These are phyloP conservation scores for Drosophila ezoana DNA, from an alignment of 2,888 invertebrate genomes.

Conservation along the genomic window DNA sequence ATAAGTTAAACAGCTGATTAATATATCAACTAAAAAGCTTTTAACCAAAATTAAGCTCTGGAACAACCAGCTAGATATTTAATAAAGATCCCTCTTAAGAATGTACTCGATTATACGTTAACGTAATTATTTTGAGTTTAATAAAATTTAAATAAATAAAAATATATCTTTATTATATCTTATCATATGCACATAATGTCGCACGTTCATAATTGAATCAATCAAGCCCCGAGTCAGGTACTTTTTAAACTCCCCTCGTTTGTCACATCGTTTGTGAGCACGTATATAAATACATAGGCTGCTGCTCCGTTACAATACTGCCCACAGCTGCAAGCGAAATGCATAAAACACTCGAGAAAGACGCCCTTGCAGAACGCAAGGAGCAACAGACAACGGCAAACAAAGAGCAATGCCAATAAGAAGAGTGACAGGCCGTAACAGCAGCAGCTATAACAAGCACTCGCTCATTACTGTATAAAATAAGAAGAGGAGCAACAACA, in stretches of 20 bases:
- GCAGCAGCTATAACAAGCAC: conserved; percentile 32
- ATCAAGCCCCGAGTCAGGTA: background rate
- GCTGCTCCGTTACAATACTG: conserved; percentile 34
- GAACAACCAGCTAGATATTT: background rate
- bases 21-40: too few species aligned
- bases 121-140: too few species aligned
- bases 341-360: conserved; percentile 33
- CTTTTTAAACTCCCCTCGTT: conserved; percentile 21
- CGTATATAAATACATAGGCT: background rate
- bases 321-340: conserved; percentile 32
- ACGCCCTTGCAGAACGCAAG: conserved; percentile 45
- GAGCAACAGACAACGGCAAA: conserved; percentile 36
- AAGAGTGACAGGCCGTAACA: conserved; percentile 53
- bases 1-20: background rate
- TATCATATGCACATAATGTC: too few species aligned
- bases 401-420: conserved; percentile 64
- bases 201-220: too few species aligned
- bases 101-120: too few species aligned
- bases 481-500: conserved; percentile 34
- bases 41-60: too few species aligned
- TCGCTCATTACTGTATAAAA: conserved; percentile 51
- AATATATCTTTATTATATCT: too few species aligned
- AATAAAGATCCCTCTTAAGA: too few species aligned
- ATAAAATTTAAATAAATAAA: too few species aligned
- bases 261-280: conserved; percentile 2